Evolutionary conservation across 2,888 invertebrate species (phyloP), one percentile per base, ranked within the genome.

Genomic region (Therioaphis trifolii): DNA sequence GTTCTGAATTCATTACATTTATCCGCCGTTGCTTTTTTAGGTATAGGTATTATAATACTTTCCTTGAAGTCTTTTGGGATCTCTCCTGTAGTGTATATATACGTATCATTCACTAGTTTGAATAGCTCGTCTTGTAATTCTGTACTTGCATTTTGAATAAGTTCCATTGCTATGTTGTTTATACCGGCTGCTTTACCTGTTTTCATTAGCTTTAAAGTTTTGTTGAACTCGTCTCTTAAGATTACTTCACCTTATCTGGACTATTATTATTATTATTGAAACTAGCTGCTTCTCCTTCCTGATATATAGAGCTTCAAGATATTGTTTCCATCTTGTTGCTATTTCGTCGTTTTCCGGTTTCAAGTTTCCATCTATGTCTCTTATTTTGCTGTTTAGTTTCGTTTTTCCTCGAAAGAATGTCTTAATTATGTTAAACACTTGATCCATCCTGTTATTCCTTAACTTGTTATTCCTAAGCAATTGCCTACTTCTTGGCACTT

Each of bases 351-450:
- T 71, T 21, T 71, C 71, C 27, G 24, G 71, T 71, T 52, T 72
- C 29, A 52, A 72, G 52, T 72, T 72, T 72, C 72, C 52, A 72
- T 52, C 52, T 52, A 52, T 72, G 55, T 35, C 29, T 74, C 55
- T 35, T 74, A 55, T 55, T 35, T 35, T 74, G n/a, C 74, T 74
- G 12, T 74, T 55, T 55, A 74, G 35, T 74, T 74, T 55, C 35
- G 49, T 74, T 52, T 74, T 74, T 55, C 55, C 35, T 55, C 29
- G n/a, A 12, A 55, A 74, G 35, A 74, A 55, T 35, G 43, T 35
- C 74, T 74, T 74, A 74, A 55, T 74, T 55, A 55, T 55, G 35
- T 74, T 55, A 74, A 55, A 74, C 29, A 35, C 52, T 55, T 74
- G 35, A 55, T 74, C 55, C 27, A n/a, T n/a, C n/a, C n/a, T n/a